These are phyloP conservation scores for Microtus oregoni DNA, from an alignment of 2,113 vertebrate genomes.

Conservation along the genomic window DNA sequence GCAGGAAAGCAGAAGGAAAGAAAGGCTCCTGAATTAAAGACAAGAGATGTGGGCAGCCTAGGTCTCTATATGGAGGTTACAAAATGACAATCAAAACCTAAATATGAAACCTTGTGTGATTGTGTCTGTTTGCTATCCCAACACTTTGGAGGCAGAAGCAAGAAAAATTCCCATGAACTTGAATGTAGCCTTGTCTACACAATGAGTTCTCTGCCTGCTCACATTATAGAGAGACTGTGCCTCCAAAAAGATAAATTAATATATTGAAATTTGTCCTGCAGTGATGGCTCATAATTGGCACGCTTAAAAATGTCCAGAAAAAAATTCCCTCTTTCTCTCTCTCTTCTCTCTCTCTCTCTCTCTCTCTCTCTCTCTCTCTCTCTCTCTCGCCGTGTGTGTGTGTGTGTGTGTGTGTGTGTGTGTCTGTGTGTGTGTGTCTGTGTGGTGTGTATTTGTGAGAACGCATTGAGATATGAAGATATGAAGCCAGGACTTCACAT, in stretches of 20 bases:
- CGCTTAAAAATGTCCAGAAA: too few relatives aligned
- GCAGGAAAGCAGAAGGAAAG: background rate
- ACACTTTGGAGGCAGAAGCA: background rate
- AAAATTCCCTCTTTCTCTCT: too few relatives aligned
- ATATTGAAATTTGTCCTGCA: background rate
- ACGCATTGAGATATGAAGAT: too few relatives aligned
- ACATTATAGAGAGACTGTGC: background rate
- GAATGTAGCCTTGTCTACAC: background rate
- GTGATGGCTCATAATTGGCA: too few relatives aligned
- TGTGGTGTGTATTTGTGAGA: too few relatives aligned
- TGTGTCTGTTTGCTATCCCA: background rate
- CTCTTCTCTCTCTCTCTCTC: background rate
- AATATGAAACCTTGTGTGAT: background rate
- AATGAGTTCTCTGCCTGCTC: background rate
- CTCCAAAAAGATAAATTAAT: background rate
- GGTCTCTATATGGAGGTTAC: background rate
- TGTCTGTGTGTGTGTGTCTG: background rate
- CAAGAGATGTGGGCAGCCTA: background rate
- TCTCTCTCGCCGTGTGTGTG: background rate
- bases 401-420: background rate
- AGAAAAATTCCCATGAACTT: background rate
- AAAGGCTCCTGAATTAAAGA: background rate
- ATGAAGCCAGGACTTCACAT: background rate
- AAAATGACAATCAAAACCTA: background rate
- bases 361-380: background rate